Percentiles rank a stretch among this genome's conserved stretches.
These are phyloP conservation scores for Peromyscus polionotus DNA, from an alignment of 2,113 vertebrate genomes.

Conservation along the genomic window DNA sequence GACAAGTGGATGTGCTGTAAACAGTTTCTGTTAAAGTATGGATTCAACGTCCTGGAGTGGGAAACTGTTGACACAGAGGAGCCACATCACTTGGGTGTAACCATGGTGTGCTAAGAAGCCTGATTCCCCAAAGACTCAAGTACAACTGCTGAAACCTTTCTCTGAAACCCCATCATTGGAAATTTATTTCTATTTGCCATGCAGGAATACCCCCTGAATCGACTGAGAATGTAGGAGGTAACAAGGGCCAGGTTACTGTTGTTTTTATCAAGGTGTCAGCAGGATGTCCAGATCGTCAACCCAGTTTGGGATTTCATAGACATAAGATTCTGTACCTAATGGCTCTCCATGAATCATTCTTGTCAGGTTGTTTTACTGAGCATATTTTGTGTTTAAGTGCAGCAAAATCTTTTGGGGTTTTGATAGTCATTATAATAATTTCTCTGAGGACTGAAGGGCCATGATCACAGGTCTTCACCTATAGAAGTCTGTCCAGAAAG, in stretches of 20 bases:
- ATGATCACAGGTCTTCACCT: background rate
- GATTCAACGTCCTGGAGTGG: no score
- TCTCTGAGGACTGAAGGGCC: slow-evolving; percentile 23
- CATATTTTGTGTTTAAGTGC: slow-evolving; percentile 70
- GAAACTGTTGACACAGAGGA: background rate
- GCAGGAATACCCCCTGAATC: fast-evolving
- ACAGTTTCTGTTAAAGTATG: background rate
- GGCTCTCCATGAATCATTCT: slow-evolving; percentile 65
- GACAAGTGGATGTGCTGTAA: background rate
- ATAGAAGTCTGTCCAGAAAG: background rate
- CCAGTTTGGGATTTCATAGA: background rate
- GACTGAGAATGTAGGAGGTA: background rate
- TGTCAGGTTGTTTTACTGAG: slow-evolving; percentile 72
- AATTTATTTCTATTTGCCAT: background rate
- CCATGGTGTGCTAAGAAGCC: background rate
- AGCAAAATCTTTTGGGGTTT: slow-evolving; percentile 57
- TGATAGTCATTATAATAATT: slow-evolving; percentile 44
- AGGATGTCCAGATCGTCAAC: background rate
- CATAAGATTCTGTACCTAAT: slow-evolving; percentile 47
- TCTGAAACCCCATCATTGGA: background rate
- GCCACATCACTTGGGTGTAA: background rate
- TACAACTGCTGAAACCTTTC: background rate
- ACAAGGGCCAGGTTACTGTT: background rate
- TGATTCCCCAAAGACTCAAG: background rate
- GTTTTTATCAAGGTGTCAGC: background rate